These are phyloP conservation scores for Nezara viridula DNA, from an alignment of 2,888 invertebrate genomes.

Conservation along the genomic window DNA sequence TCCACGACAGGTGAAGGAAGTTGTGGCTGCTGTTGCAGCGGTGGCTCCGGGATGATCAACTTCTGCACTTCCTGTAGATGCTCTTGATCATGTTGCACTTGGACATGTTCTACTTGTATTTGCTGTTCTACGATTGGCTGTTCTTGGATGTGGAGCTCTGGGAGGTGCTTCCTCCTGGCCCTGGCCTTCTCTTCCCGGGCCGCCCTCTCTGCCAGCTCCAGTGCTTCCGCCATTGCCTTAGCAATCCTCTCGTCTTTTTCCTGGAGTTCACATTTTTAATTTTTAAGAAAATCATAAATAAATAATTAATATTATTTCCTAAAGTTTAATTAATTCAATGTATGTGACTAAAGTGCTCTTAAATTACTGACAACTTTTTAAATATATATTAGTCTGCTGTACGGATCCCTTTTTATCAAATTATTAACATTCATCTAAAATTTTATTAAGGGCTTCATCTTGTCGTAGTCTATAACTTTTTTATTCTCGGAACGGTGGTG, in stretches of 20 bases:
- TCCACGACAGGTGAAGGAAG: not conserved
- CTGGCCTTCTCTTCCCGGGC: conserved; percentile 76
- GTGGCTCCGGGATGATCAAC: not conserved
- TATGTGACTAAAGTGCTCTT: too few relatives aligned
- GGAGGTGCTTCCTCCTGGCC: conserved; percentile 65
- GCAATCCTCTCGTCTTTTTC: conserved; percentile 82
- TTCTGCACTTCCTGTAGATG: not conserved
- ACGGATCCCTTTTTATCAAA: too few relatives aligned
- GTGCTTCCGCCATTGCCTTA: conserved; percentile 81
- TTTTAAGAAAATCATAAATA: not conserved
- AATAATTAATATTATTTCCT: too few relatives aligned
- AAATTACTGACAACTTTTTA: too few relatives aligned
- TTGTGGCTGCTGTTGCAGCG: not conserved
- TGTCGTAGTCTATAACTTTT: too few relatives aligned
- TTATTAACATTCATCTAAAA: too few relatives aligned
- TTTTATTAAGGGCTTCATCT: too few relatives aligned
- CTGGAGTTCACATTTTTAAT: conserved; percentile 67
- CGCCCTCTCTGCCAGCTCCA: conserved; percentile 79
- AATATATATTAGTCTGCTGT: too few relatives aligned
- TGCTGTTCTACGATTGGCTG: not conserved
- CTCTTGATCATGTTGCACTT: conserved; percentile 20
- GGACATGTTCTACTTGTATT: not conserved
- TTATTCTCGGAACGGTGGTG: too few relatives aligned
- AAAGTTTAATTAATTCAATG: too few relatives aligned
- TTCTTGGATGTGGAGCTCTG: conserved; percentile 17